Percentiles rank a stretch among this genome's conserved stretches.
These are phyloP conservation scores for Lacerta agilis DNA, from an alignment of 2,797 vertebrate species.

Conservation along the genomic window DNA sequence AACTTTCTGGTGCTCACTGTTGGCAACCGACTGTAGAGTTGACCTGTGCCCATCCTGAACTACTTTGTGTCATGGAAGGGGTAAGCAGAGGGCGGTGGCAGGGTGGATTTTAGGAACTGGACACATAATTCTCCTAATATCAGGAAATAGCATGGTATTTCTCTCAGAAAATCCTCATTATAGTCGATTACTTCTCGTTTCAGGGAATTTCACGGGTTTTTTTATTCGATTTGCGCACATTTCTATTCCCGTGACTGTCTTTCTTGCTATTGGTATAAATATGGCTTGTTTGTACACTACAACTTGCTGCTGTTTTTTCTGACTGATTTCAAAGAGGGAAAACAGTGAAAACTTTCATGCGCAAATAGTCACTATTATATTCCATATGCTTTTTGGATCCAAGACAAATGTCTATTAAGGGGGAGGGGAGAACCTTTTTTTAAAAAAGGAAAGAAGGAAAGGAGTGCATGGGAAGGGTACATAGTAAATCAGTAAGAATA, in stretches of 20 bases:
- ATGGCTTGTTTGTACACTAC: not conserved
- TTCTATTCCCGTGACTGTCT: no score
- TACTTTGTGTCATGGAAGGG: not conserved
- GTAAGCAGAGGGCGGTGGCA: no score
- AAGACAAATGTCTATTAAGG: not conserved
- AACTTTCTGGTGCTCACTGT: not conserved
- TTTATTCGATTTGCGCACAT: no score
- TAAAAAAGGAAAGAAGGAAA: conserved; percentile 38
- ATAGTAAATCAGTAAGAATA: not conserved
- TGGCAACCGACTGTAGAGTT: not conserved
- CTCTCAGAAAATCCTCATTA: no score
- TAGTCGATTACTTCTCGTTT: no score
- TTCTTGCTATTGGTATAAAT: not conserved
- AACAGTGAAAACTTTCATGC: not conserved
- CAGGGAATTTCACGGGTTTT: no score
- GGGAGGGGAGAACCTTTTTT: not conserved
- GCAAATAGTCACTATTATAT: not conserved
- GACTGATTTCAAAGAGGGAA: not conserved
- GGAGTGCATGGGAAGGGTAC: conserved; percentile 3
- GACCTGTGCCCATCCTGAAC: not conserved
- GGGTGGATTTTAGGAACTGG: not conserved
- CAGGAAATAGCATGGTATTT: not conserved
- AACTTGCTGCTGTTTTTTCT: not conserved
- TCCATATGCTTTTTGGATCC: not conserved
- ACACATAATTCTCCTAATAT: not conserved